A percentile compares a stretch with the other conserved stretches of the same genome.
These are phyloP conservation scores for Frankliniella fusca DNA, from an alignment of 2,888 invertebrate genomes.

Conservation along the genomic window DNA sequence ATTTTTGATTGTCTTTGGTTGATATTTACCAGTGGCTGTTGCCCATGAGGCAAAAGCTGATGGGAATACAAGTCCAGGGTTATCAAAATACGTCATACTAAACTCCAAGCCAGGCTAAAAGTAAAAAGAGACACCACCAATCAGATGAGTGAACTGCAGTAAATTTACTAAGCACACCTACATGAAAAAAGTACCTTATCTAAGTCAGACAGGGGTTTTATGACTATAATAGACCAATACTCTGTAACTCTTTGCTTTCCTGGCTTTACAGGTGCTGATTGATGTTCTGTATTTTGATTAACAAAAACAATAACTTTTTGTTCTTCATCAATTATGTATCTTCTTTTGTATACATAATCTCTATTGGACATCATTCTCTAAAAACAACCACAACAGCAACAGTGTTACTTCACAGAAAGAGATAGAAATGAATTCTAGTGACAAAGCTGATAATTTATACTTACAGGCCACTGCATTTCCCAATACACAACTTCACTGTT, in stretches of 20 bases:
- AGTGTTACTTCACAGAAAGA: slow-evolving; percentile 29
- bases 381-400: slow-evolving; percentile 42
- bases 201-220: slow-evolving; percentile 61
- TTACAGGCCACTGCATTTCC: slow-evolving; percentile 85
- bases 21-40: slow-evolving; percentile 49
- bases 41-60: slow-evolving; percentile 69
- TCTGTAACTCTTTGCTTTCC: slow-evolving; percentile 63
- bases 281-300: slow-evolving; percentile 67
- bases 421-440: slow-evolving; percentile 10
- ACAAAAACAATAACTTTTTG: slow-evolving; percentile 60
- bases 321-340: slow-evolving; percentile 56
- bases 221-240: slow-evolving; percentile 84
- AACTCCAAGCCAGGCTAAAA: slow-evolving; percentile 70
- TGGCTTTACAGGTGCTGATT: slow-evolving; percentile 60
- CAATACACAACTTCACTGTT: slow-evolving; percentile 76
- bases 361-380: slow-evolving; percentile 78
- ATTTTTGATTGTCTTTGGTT: slow-evolving; percentile 6
- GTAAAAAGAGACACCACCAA: slow-evolving; percentile 32
- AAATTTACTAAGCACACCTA: neutral
- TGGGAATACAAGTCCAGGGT: slow-evolving; percentile 75
- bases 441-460: slow-evolving; percentile 41
- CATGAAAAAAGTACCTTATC: slow-evolving; percentile 47
- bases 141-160: slow-evolving; percentile 14
- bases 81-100: slow-evolving; percentile 81
- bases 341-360: slow-evolving; percentile 78